These are phyloP conservation scores for Dynastes hyllus DNA, from an alignment of 2,888 invertebrate species.

Conservation along the genomic window DNA sequence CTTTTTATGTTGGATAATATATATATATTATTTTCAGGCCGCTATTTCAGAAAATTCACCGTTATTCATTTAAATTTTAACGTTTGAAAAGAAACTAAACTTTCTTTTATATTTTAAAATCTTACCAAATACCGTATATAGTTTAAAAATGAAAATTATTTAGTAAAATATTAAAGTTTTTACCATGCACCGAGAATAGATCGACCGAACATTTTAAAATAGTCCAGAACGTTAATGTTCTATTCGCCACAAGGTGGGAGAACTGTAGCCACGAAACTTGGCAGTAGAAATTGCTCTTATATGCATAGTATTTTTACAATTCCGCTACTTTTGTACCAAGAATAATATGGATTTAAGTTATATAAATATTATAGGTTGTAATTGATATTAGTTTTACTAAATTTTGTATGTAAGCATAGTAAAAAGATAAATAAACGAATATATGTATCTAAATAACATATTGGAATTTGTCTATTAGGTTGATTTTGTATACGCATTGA, in stretches of 20 bases:
- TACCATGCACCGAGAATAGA: constrained; percentile 36
- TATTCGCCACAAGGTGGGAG: constrained; percentile 50
- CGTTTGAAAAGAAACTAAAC: neutral
- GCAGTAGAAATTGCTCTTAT: constrained; percentile 47
- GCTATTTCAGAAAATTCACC: constrained; percentile 32
- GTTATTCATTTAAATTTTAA: constrained; percentile 3
- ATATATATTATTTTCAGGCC: constrained; percentile 38
- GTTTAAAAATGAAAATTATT: neutral
- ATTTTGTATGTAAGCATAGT: neutral
- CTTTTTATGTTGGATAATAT: constrained; percentile 23
- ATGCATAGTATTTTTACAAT: neutral
- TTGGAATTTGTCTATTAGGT: no score
- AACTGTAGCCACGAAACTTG: constrained; percentile 50
- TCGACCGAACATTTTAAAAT: constrained; percentile 48
- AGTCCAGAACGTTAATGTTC: constrained; percentile 49
- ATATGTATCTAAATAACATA: no score
- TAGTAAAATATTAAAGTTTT: constrained; percentile 39
- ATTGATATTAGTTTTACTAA: no score
- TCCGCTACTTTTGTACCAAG: neutral
- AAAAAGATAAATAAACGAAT: no score
- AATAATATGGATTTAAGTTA: neutral
- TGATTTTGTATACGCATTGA: no score
- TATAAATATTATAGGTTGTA: no score
- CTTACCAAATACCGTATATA: neutral
- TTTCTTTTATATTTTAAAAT: constrained; percentile 5